Evolutionary conservation across 2,113 vertebrate species (phyloP).

Genomic region (Sylvilagus bachmani): DNA sequence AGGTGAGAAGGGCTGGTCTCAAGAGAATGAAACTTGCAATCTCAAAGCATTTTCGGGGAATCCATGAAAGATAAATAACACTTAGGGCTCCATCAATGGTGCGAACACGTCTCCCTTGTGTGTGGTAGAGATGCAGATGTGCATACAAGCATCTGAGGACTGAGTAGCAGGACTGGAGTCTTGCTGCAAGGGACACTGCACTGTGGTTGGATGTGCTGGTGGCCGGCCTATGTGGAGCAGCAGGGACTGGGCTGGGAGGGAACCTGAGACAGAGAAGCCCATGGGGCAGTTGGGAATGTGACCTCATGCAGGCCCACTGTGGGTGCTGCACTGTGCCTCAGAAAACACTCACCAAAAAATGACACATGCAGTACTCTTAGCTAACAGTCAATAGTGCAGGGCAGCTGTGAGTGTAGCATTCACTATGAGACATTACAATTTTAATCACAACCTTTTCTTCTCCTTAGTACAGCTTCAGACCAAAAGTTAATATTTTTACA

Average conservation of each 20-base stretch:
- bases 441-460: background rate
- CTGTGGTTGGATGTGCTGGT: background rate
- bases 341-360: background rate
- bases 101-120: no score
- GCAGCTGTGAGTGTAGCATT: background rate
- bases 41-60: background rate
- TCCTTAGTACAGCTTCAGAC: background rate
- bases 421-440: background rate
- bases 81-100: background rate
- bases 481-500: background rate
- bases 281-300: no score
- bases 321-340: background rate
- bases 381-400: background rate
- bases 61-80: background rate
- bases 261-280: rapidly evolving
- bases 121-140: background rate
- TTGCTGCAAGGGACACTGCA: background rate
- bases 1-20: background rate
- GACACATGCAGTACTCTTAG: rapidly evolving
- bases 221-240: background rate
- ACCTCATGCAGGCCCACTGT: background rate
- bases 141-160: background rate
- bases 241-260: rapidly evolving
- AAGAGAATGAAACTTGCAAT: background rate
- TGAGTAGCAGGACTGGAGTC: background rate